These are phyloP conservation scores for Orchestia grillus DNA, from an alignment of 1,140 invertebrate genomes.

Conservation along the genomic window DNA sequence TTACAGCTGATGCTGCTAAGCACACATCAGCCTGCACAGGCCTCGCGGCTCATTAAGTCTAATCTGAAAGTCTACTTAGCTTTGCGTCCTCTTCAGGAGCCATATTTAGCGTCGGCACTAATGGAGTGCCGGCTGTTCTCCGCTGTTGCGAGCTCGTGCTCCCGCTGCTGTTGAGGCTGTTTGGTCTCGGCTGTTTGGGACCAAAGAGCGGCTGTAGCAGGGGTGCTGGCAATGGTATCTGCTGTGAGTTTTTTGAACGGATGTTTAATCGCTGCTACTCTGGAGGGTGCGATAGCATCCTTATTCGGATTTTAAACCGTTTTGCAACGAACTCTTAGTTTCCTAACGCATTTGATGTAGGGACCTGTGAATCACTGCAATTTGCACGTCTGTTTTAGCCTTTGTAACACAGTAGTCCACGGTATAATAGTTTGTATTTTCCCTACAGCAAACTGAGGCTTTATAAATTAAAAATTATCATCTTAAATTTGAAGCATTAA, in stretches of 20 bases:
- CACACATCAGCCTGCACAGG: neutral
- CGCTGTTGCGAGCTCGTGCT: neutral
- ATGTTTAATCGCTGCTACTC: neutral
- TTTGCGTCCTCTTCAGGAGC: slow-evolving; percentile 3
- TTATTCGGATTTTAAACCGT: neutral
- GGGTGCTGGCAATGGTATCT: neutral
- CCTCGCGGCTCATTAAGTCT: neutral
- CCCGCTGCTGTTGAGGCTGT: neutral
- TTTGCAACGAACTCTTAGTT: neutral
- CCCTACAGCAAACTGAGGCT: too few relatives aligned
- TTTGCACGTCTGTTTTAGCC: neutral
- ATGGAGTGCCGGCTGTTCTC: neutral
- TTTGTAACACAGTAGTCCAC: too few relatives aligned
- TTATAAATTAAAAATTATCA: too few relatives aligned
- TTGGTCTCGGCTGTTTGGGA: neutral
- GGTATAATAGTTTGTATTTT: too few relatives aligned
- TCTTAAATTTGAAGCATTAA: too few relatives aligned
- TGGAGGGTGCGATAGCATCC: neutral
- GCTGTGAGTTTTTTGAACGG: neutral
- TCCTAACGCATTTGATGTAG: neutral
- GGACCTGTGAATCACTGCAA: neutral
- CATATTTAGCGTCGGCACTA: slow-evolving; percentile 2
- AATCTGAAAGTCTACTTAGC: slow-evolving; percentile 25
- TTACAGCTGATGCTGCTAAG: neutral
- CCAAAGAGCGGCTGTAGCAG: neutral